These are phyloP conservation scores for Pygoscelis antarcticus DNA, from an alignment of 2,113 vertebrate species.

Conservation along the genomic window DNA sequence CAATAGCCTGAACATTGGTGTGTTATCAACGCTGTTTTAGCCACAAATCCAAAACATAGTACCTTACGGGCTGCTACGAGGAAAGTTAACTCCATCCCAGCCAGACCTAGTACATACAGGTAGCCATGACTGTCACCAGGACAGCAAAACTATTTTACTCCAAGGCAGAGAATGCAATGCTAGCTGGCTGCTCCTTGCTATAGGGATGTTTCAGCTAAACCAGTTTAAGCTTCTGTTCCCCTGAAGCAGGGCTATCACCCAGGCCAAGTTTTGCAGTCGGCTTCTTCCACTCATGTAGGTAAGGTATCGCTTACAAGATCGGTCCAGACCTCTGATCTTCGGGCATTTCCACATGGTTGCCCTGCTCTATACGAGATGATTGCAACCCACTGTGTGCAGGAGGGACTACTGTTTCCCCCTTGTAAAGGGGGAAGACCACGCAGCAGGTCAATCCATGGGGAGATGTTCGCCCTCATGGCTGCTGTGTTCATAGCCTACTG, in stretches of 20 bases:
- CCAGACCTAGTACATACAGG: not conserved
- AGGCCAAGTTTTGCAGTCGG: not conserved
- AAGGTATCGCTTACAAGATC: not conserved
- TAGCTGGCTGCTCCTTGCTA: not conserved
- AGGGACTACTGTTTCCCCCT: not conserved
- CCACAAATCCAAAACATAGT: not conserved
- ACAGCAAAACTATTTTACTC: not conserved
- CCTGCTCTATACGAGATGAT: not conserved
- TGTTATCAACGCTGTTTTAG: not conserved
- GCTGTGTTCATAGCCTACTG: not conserved
- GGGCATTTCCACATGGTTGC: not conserved
- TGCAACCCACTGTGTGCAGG: not conserved
- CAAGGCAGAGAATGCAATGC: not conserved
- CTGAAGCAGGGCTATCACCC: not conserved
- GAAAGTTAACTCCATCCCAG: not conserved
- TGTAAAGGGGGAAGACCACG: not conserved
- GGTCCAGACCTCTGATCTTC: not conserved
- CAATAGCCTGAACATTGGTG: not conserved
- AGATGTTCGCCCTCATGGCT: accelerated
- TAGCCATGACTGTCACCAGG: not conserved
- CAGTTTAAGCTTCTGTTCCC: not conserved
- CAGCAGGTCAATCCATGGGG: not conserved
- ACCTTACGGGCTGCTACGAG: not conserved
- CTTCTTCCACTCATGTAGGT: not conserved
- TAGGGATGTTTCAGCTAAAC: not conserved